Evolutionary conservation across 2,888 invertebrate species (phyloP), one percentile per base, ranked within the genome.

Genomic region (Chrysolina americana): DNA sequence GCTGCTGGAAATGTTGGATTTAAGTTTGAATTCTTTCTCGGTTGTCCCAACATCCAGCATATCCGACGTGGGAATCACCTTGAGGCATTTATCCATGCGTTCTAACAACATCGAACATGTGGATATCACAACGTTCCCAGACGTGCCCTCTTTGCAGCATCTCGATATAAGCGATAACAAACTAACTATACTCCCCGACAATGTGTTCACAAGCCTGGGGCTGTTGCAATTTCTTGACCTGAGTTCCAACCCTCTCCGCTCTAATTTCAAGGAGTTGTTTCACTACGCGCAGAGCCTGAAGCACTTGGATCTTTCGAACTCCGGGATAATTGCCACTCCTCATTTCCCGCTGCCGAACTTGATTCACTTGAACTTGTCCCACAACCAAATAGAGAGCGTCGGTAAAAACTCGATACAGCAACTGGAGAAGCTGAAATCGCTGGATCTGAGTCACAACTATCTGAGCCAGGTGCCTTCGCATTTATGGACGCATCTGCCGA

Each of bases 261-360:
- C 96, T 76, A 95, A 95, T 89, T 93, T 95, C 86, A 95, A 95
- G 85, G 96, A 96, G 88, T 91, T 96, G 68, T 95, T 96, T 86
- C 94, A 96, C 86, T 95, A 96, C 88, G 92, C 96, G 68, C 95
- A 95, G 70, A 93, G 94, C 84, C 90, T 97, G 78, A 92, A 94
- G 86, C 91, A 93, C 85, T 90, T 97, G 81, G 94, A 92, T 85
- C 90, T 97, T 83, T 93, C 94, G 70, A 92, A 92, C 86, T 93
- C 94, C 87, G 94, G 94, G 78, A 91, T 97, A 83, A 93, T 91
- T 83, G 91, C 92, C 69, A 90, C 95, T 83, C 96, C 96, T 73
- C 91, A 93, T 81, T 89, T 95, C 79, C 93, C 95, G 79, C 89
- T 97, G 81, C 93, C 93, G 17, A 93, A 94, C 86, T 90, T 97